Conservation (phyloP, 2,113 vertebrate species). For the Martes martes region DNA sequence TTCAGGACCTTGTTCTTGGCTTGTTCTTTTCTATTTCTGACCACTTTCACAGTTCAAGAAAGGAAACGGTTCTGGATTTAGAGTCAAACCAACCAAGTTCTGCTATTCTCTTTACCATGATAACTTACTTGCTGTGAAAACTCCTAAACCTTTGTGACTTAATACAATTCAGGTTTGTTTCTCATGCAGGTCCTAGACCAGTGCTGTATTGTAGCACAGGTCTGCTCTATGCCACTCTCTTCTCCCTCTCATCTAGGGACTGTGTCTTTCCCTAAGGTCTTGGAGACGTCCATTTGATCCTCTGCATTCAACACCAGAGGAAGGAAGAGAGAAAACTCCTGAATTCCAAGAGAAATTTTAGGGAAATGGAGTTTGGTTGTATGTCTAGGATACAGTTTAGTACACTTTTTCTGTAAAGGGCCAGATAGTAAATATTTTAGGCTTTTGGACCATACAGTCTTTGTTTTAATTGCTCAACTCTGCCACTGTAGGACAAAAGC, state of each 20-base stretch:
- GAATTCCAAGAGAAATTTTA: neutral
- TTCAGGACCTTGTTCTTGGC: neutral
- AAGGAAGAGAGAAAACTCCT: neutral
- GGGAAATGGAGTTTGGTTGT: neutral
- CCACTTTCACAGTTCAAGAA: neutral
- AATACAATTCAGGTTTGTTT: neutral
- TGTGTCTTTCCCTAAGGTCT: neutral
- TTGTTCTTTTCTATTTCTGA: neutral
- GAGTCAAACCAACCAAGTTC: neutral
- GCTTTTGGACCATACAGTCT: neutral
- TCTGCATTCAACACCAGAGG: neutral
- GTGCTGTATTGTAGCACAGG: neutral
- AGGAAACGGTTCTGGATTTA: neutral
- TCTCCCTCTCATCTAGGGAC: neutral
- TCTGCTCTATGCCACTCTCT: neutral
- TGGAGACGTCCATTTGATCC: neutral
- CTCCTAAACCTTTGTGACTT: neutral
- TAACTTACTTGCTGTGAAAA: neutral
- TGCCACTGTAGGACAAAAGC: neutral
- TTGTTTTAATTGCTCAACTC: neutral
- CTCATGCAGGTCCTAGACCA: neutral
- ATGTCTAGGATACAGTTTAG: neutral
- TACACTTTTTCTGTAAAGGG: neutral
- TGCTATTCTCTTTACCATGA: neutral
- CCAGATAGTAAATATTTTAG: neutral